These are phyloP conservation scores for Tyrannus savana DNA, from an alignment of 2,113 vertebrate species.

Conservation along the genomic window DNA sequence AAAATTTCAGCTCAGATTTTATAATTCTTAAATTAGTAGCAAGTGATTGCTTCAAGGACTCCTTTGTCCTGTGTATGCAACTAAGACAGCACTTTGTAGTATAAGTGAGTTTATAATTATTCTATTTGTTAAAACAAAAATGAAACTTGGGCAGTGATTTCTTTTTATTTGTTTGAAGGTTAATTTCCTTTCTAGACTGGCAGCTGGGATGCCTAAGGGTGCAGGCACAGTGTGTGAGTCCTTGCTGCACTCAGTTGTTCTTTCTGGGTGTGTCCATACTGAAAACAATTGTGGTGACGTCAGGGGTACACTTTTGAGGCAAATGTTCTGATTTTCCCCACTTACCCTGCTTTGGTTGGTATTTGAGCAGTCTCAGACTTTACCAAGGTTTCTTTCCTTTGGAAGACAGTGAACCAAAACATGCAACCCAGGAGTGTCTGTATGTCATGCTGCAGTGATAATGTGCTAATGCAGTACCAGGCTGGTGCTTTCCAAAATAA, in stretches of 20 bases:
- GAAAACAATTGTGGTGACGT: not conserved
- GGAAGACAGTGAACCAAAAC: not conserved
- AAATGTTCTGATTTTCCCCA: not conserved
- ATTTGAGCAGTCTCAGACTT: not conserved
- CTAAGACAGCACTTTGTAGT: not conserved
- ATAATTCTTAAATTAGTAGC: not conserved
- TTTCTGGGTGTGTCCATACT: not conserved
- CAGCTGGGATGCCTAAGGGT: not conserved
- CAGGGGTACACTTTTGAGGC: not conserved
- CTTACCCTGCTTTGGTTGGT: not conserved
- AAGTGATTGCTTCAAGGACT: not conserved
- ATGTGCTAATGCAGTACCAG: not conserved
- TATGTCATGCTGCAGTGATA: not conserved
- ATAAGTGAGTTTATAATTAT: not conserved
- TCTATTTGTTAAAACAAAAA: not conserved
- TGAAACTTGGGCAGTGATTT: not conserved
- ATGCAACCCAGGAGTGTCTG: fast-evolving
- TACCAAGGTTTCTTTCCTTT: not conserved
- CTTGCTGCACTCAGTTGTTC: not conserved
- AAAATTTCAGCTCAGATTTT: not conserved
- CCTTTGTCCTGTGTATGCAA: not conserved
- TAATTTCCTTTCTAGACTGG: not conserved
- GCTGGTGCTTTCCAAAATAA: not conserved
- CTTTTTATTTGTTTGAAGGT: not conserved
- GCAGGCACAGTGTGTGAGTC: not conserved